Conservation (phyloP, 2,888 invertebrate genomes). For the Ischnura elegans region DNA sequence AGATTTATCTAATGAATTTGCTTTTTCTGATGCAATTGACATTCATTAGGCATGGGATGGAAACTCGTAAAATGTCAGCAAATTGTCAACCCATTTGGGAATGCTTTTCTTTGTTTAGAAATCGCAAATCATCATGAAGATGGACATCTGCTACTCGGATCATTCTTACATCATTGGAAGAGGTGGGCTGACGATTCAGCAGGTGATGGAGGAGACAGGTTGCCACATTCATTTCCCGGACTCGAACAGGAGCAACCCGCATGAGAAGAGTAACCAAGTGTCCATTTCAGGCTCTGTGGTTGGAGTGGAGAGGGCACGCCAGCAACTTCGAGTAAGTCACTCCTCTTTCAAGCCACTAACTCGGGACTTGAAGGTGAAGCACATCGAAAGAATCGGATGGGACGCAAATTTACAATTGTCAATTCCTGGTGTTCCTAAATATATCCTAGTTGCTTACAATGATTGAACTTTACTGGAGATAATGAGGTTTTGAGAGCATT, state of each 20-base stretch:
- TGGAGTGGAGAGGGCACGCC: conserved; percentile 93
- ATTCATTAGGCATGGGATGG: too few relatives aligned
- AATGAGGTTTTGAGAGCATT: too few relatives aligned
- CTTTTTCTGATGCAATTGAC: too few relatives aligned
- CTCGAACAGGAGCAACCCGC: conserved; percentile 94
- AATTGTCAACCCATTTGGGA: not conserved
- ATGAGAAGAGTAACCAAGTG: conserved; percentile 98
- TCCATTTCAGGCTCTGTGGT: conserved; percentile 96
- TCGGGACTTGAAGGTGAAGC: too few relatives aligned
- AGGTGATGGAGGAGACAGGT: conserved; percentile 96
- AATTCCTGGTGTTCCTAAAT: too few relatives aligned
- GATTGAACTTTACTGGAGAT: too few relatives aligned
- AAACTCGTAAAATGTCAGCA: not conserved
- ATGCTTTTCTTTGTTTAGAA: conserved; percentile 80
- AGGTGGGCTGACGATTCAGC: conserved; percentile 89
- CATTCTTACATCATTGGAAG: conserved; percentile 99
- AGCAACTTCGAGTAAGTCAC: conserved; percentile 88
- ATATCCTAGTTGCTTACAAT: too few relatives aligned
- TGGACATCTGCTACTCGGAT: conserved; percentile 98
- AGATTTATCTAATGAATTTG: too few relatives aligned
- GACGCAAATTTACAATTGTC: too few relatives aligned
- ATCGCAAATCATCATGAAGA: conserved; percentile 97
- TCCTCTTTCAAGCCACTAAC: too few relatives aligned
- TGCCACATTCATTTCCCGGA: conserved; percentile 99
- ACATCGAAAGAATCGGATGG: too few relatives aligned